These are phyloP conservation scores for Trissonchulus sp. DNA, from an alignment of 2,888 invertebrate genomes.

Conservation along the genomic window DNA sequence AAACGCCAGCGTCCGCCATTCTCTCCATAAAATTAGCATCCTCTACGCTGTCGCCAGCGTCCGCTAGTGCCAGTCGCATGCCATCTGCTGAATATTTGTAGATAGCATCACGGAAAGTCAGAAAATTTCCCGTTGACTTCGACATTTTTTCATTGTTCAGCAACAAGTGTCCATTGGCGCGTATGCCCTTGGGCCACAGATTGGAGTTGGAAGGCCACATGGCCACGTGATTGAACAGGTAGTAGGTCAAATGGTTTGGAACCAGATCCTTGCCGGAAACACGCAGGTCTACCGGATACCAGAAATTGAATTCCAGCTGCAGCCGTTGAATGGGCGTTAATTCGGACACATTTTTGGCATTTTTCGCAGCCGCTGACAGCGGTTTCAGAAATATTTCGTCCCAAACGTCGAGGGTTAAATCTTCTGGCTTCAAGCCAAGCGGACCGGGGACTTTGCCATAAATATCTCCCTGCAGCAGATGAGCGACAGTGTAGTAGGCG, in stretches of 20 bases:
- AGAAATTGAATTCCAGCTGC: conserved; percentile 84
- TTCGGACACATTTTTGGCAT: too few relatives aligned
- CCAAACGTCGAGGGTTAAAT: conserved; percentile 90
- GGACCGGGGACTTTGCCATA: conserved; percentile 62
- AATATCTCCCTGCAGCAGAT: conserved; percentile 79
- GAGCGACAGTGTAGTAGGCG: conserved; percentile 90
- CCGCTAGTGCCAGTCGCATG: conserved; percentile 85
- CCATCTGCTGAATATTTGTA: conserved; percentile 94
- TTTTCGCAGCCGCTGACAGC: background rate
- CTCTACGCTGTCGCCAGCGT: conserved; percentile 93
- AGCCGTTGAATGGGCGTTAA: conserved; percentile 63
- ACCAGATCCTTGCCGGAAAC: conserved; percentile 94
- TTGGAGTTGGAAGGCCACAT: conserved; percentile 77
- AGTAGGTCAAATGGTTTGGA: conserved; percentile 93
- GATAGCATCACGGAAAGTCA: conserved; percentile 77
- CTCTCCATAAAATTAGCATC: conserved; percentile 97
- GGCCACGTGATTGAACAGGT: conserved; percentile 88
- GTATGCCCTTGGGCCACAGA: conserved; percentile 78
- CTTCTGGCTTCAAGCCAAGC: conserved; percentile 59
- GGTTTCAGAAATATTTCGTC: conserved; percentile 72
- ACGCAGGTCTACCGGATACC: conserved; percentile 93
- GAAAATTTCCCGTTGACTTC: conserved; percentile 95
- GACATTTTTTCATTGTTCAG: conserved; percentile 98
- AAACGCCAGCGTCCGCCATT: conserved; percentile 80
- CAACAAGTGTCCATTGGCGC: conserved; percentile 91